A percentile compares a stretch with the other conserved stretches of the same genome.
Conservation (phyloP, 2,113 vertebrate genomes). For the Chionis minor region DNA sequence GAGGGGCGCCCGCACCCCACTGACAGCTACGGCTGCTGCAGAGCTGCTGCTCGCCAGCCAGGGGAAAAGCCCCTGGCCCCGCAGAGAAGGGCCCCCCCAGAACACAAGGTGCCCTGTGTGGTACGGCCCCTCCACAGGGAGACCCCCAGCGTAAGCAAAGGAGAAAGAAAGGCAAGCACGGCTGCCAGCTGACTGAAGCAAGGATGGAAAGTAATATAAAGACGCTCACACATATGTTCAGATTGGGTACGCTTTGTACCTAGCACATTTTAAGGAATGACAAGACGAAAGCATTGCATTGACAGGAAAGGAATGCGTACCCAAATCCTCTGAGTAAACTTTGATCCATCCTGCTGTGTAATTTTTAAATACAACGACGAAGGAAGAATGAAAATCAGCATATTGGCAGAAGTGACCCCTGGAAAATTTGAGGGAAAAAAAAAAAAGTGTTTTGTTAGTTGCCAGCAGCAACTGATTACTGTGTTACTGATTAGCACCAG, state of each 20-base stretch:
- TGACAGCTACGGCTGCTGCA: background rate
- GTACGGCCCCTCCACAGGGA: background rate
- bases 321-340: conserved; percentile 76
- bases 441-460: background rate
- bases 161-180: background rate
- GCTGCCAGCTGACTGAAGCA: background rate
- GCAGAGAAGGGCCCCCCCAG: background rate
- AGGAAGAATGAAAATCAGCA: conserved; percentile 85
- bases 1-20: background rate
- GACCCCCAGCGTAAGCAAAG: background rate
- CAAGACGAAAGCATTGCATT: background rate
- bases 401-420: conserved; percentile 83
- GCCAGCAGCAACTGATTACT: background rate
- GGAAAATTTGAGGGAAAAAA: conserved; percentile 4
- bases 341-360: conserved; percentile 72
- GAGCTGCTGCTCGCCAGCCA: background rate
- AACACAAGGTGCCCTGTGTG: background rate
- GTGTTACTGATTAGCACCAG: background rate
- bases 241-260: background rate
- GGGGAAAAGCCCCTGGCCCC: background rate
- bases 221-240: background rate
- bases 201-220: background rate
- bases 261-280: background rate
- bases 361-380: conserved; percentile 83
- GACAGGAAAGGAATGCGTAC: conserved; percentile 62